phyloP scores from a whole-genome alignment of 1,140 invertebrate genomes.

The Chironomus tepperi region DNA sequence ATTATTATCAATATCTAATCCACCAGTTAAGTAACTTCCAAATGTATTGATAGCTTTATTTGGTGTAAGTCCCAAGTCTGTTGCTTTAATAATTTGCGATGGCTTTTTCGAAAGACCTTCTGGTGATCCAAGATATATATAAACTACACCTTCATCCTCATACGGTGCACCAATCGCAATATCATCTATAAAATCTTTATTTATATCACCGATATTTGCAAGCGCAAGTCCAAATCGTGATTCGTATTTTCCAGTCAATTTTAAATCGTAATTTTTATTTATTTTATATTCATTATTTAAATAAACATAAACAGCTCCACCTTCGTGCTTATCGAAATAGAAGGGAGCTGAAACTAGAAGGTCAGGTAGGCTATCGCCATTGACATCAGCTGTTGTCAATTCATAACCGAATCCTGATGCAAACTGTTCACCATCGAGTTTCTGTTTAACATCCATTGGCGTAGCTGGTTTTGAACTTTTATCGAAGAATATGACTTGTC shows the following conservation, averaged over 20 bases:
- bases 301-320: conserved; percentile 87
- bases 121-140: conserved; percentile 75
- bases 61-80: conserved; percentile 35
- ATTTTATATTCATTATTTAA: conserved; percentile 50
- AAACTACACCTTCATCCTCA: conserved; percentile 73
- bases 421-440: conserved; percentile 74
- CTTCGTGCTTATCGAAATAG: conserved; percentile 68
- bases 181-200: conserved; percentile 84
- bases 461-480: conserved; percentile 45
- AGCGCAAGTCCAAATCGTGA: conserved; percentile 82
- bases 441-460: conserved; percentile 53
- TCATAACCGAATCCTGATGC: conserved; percentile 86
- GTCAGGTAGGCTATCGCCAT: conserved; percentile 81
- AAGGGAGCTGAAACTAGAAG: conserved; percentile 86
- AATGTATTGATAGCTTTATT: conserved; percentile 58
- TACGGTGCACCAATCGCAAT: conserved; percentile 88
- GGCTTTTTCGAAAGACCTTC: conserved; percentile 63
- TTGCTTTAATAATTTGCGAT: conserved; percentile 53
- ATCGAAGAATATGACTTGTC: conserved; percentile 75
- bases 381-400: conserved; percentile 71
- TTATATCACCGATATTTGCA: conserved; percentile 79
- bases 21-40: conserved; percentile 82
- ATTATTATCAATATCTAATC: conserved; percentile 83
- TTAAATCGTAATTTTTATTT: conserved; percentile 48
- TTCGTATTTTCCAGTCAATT: conserved; percentile 59